phyloP scores from a whole-genome alignment of 53 echinoderm and acorn worm genomes.

The Hippasteria phrygiana region DNA sequence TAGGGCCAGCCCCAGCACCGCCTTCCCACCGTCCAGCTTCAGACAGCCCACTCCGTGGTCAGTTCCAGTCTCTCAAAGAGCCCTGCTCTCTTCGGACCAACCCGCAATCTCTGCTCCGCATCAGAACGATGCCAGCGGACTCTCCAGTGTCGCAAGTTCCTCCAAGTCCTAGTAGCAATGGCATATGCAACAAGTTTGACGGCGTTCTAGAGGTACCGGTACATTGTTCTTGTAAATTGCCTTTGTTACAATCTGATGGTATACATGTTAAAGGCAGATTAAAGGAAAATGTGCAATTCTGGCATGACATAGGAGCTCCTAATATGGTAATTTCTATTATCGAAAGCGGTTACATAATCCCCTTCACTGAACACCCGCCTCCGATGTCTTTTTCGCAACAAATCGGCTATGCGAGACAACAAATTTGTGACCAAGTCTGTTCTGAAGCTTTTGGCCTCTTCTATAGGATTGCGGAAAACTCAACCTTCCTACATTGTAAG shows the following conservation, averaged over 20 bases:
- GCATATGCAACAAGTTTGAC: neutral
- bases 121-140: neutral
- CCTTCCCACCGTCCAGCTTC: neutral
- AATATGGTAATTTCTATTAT: neutral
- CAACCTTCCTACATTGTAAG: neutral
- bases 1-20: neutral
- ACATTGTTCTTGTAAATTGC: neutral
- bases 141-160: neutral
- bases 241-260: constrained; percentile 2
- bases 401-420: neutral
- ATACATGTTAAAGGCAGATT: constrained; percentile 20
- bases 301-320: constrained; percentile 4
- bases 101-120: neutral
- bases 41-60: neutral
- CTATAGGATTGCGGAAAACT: neutral
- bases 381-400: neutral
- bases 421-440: neutral
- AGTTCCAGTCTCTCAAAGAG: neutral
- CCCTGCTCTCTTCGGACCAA: neutral
- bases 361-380: neutral
- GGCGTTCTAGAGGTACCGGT: constrained; percentile 26
- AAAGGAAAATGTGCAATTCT: neutral
- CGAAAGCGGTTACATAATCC: neutral
- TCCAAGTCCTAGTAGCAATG: neutral
- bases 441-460: neutral